Percentiles rank a stretch among this genome's conserved stretches.
Conservation (phyloP, 2,797 vertebrate genomes). For the Cercopithecus mitis region DNA sequence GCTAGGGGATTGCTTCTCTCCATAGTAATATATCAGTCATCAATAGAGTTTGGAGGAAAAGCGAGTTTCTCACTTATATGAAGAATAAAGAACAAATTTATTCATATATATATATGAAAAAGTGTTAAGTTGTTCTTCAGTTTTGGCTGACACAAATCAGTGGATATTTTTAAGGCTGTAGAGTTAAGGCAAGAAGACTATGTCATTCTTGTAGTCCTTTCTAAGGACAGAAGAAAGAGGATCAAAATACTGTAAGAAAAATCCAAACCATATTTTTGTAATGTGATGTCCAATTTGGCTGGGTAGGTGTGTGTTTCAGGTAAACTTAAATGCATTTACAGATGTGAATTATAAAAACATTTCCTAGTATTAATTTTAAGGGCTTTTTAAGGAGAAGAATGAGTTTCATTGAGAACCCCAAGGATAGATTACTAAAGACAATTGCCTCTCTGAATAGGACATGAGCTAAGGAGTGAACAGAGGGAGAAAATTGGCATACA, state of each 20-base stretch:
- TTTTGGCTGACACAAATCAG: constrained; percentile 26
- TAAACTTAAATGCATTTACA: constrained; percentile 26
- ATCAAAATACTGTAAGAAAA: background rate
- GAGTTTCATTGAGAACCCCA: background rate
- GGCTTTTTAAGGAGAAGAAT: background rate
- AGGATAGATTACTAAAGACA: constrained; percentile 10
- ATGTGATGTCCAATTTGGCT: background rate
- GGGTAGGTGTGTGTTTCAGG: background rate
- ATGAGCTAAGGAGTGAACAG: background rate
- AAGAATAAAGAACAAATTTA: background rate
- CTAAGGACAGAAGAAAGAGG: background rate
- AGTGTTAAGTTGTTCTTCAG: background rate
- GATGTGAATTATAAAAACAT: background rate
- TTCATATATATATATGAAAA: background rate
- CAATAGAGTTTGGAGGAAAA: background rate
- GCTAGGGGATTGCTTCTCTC: background rate
- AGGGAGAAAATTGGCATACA: background rate
- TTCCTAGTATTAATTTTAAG: background rate
- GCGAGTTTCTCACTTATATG: background rate
- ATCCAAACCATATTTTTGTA: background rate
- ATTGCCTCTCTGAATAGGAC: background rate
- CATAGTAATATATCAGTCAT: background rate
- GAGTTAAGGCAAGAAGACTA: background rate
- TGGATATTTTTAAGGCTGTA: background rate
- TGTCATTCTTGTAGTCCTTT: background rate